Base-by-base conservation (phyloP, 2,888 invertebrate species). In the Rhorus exstirpatorius region DNA sequence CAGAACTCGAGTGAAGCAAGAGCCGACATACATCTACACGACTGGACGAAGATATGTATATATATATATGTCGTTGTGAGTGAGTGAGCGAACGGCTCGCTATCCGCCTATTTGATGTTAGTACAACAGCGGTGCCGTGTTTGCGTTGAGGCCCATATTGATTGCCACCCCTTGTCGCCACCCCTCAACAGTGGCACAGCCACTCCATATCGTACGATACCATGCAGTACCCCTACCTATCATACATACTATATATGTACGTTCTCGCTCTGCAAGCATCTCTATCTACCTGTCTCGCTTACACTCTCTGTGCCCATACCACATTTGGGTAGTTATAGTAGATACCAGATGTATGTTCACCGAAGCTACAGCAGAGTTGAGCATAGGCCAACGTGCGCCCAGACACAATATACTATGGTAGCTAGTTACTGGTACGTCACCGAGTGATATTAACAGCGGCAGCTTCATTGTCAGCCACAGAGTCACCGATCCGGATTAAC, bases 91-190 rank as follows among this genome's bases (percentile, higher is more conserved):
- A 87, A 85, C 88, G 90, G 88, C 91, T 83, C 90, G 92, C 92
- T 91, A 92, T 92, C 92, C 92, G 92, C 92, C 93, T 93, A 93
- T 93, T 93, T 92, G 92, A 93, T 93, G 93, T 93, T 93, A 91
- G 92, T 93, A 93, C 92, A 93, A 92, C 92, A 91, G 91, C 89
- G 90, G 91, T 89, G 89, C 90, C 91, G 92, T 92, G 93, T 92
- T 93, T 93, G 92, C 92, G 91, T 91, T 92, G 91, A 92, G 92
- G 92, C 92, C 92, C 92, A 93, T 92, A 93, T 93, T 93, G 93
- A 93, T 93, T 93, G 93, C 92, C 91, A 90, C 90, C 91, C 91
- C 91, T 67, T 92, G 91, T 92, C 90, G 90, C 89, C 90, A 88
- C 86, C 89, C 79, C 76, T 84, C 72, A 72, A 70, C 75, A 82